Base-by-base conservation (phyloP, 2,113 vertebrate species). In the Centropus unirufus region DNA sequence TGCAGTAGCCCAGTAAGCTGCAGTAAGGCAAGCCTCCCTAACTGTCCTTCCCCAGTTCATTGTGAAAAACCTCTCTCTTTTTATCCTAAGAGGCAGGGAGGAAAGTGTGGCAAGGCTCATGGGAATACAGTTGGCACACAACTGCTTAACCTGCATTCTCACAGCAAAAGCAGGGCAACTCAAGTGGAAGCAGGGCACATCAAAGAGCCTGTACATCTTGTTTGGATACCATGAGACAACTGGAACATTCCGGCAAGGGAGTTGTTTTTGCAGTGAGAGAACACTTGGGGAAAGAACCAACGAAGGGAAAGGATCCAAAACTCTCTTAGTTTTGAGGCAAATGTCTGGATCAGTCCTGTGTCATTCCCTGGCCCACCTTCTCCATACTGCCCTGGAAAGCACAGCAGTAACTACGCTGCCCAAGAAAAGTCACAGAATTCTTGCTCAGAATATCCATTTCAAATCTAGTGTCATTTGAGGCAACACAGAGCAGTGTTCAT, bases 231-330 rank as follows among this genome's bases (percentile, higher is more conserved):
- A 22, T 18, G 51, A 89, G 22, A 24, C 9, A 29, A 21, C 61
- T 70, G 36, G 23, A 80, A 36, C 11, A 27, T 36, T 18, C 30
- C 23, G 29, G 47, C 30, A 59, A 86, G 22, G 52, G 34, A 36
- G 12, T 12, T 46, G 8, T 55, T 17, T 47, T 36, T 14, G 5
- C 0, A 0, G 3, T 68, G 39, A 54, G n/a, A 49, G 32, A 36
- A 49, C 39, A 32, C 10, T 0, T 61, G 9, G 23, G 42, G 11
- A 63, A 69, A 58, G 22, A 82, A 46, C 4, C 20, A 78, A 84
- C 29, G 52, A 61, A 72, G 21, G 32, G 32, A 52, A 61, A 72
- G 21, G 32, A 81, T 46, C 42, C 39, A 74, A 49, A 79, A 30
- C 44, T 58, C 1, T 9, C 26, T 52, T 29, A 74, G n/a, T 52